Percentiles rank a stretch among this genome's conserved stretches.
Conservation (phyloP, 2,797 vertebrate genomes). For the Falco rusticolus region DNA sequence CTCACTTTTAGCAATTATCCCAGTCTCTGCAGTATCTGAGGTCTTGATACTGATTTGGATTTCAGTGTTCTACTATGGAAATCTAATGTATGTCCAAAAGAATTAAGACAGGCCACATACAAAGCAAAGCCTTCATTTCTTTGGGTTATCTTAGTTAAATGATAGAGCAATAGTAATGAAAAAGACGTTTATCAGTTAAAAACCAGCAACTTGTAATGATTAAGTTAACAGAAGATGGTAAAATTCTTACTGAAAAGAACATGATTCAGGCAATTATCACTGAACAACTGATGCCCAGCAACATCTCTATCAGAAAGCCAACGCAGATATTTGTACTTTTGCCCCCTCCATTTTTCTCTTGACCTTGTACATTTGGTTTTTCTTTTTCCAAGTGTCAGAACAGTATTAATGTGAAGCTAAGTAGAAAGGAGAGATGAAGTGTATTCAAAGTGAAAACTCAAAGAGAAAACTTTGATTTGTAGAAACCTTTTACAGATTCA, state of each 20-base stretch:
- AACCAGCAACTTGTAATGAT: neutral
- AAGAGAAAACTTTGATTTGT: neutral
- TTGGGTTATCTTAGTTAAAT: neutral
- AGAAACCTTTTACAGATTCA: neutral
- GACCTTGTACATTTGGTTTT: neutral
- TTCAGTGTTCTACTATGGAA: neutral
- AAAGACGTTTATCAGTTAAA: neutral
- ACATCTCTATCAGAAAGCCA: neutral
- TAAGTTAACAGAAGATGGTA: neutral
- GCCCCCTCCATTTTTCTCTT: neutral
- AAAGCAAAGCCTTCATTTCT: neutral
- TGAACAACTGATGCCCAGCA: neutral
- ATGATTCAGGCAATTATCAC: neutral
- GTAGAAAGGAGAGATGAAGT: neutral
- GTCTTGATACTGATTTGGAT: neutral
- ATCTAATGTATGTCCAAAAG: neutral
- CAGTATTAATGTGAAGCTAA: neutral
- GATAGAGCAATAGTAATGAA: neutral
- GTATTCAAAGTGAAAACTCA: neutral
- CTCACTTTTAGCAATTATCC: neutral
- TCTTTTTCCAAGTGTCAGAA: neutral
- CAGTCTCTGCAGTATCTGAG: neutral
- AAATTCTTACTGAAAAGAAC: neutral
- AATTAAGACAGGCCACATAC: neutral
- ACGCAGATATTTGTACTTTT: neutral